Evolutionary conservation across 2,797 vertebrate species (phyloP).

Genomic region (Sebastes baramenuke): DNA sequence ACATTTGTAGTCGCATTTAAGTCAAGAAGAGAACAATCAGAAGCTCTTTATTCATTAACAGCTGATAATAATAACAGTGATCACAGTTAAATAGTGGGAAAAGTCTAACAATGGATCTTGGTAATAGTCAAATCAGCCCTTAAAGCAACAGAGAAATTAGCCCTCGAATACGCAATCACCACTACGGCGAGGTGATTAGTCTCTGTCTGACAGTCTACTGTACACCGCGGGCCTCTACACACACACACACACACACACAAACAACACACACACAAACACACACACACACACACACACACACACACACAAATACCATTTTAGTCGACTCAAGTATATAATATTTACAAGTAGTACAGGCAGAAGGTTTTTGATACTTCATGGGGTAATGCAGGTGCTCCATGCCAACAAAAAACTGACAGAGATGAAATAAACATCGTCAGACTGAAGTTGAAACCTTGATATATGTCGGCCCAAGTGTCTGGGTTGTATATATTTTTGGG

Average conservation of each 20-base stretch:
- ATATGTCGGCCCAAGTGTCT: constrained; percentile 2
- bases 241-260: not conserved
- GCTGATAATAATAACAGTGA: constrained; percentile 74
- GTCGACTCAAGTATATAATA: not conserved
- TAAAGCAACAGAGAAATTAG: constrained; percentile 60
- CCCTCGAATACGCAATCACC: constrained; percentile 43
- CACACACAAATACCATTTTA: not conserved
- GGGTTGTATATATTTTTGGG: constrained; percentile 23
- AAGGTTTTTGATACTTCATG: not conserved
- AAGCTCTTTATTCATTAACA: constrained; percentile 64
- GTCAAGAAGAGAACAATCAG: constrained; percentile 53
- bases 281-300: not conserved
- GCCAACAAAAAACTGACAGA: constrained; percentile 13
- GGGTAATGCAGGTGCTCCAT: constrained; percentile 5
- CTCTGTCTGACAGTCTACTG: constrained; percentile 54
- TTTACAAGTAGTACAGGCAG: not conserved
- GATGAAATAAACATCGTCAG: too few species aligned
- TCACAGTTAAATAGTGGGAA: constrained; percentile 67
- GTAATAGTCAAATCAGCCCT: constrained; percentile 69
- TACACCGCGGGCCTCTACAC: constrained; percentile 10
- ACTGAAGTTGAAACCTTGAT: constrained; percentile 11
- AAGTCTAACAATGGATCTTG: constrained; percentile 69
- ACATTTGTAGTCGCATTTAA: constrained; percentile 32
- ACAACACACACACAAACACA: not conserved
- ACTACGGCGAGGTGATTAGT: constrained; percentile 74